Base-by-base conservation (phyloP, 2,797 vertebrate species). In the Ciconia nigra region DNA sequence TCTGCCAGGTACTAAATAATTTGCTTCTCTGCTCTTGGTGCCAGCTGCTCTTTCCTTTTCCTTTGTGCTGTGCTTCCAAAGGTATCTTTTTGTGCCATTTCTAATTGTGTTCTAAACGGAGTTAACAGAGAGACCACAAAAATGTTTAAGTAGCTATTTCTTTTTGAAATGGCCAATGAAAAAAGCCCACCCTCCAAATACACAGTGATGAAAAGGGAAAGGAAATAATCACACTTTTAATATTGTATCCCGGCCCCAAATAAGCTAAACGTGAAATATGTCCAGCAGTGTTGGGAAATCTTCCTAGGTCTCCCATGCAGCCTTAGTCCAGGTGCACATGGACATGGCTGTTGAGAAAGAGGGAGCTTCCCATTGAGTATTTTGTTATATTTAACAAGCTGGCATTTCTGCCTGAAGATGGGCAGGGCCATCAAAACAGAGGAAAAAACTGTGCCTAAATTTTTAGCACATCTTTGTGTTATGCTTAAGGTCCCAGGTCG, bases 1-100 rank as follows among this genome's bases (percentile, higher is more conserved):
- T 96, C 90, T 94, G 70, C 69, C 84, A 95, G 92, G 87, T 96
- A 95, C 92, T 89, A 95, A 95, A 93, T 95, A 79, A 97, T 97
- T 94, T 96, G 88, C 67, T 96, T 78, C 81, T 90, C 65, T 87
- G 74, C 88, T 92, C 70, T 90, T 54, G 49, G 46, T 93, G 83
- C 81, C 95, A 93, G 90, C 89, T 96, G 92, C 93, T 97, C 96
- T 93, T 96, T 96, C 93, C 44, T 95, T 91, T 92, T 71, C 63
- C 67, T 74, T 97, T 93, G 71, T 93, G 54, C 82, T 88, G 14
- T 74, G 84, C 69, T 94, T 94, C 69, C 52, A 47, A 78, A 96
- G 67, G 78, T 92, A 72, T 73, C 71, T 70, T 74, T 89, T 70
- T 71, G 76, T 78, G 85, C 61, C 46, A 6, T 89, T 89, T 55